Conservation (phyloP, 2,113 vertebrate species). For the Barnardius zonarius region DNA sequence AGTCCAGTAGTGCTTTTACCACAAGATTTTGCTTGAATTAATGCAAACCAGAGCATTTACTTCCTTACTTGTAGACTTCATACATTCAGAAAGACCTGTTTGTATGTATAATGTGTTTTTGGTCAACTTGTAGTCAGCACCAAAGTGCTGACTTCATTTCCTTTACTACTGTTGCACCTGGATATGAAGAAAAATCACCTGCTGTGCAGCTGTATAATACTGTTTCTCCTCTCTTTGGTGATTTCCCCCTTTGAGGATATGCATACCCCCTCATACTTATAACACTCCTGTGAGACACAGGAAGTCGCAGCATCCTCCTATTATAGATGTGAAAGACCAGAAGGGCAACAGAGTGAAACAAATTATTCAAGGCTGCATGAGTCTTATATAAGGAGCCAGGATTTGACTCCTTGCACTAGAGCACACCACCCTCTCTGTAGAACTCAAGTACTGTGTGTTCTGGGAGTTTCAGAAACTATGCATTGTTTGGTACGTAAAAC, state of each 20-base stretch:
- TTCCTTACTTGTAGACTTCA: not conserved
- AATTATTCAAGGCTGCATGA: not conserved
- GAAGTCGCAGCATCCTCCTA: not conserved
- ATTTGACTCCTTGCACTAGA: not conserved
- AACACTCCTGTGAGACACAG: not conserved
- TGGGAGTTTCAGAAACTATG: not conserved
- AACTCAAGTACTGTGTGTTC: accelerated
- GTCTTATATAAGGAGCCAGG: not conserved
- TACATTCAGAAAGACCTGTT: not conserved
- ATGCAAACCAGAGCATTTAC: not conserved
- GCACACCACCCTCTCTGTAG: not conserved
- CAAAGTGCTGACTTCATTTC: not conserved
- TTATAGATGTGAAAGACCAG: not conserved
- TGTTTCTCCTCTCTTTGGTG: not conserved
- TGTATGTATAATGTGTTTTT: not conserved
- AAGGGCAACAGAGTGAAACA: not conserved
- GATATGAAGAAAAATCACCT: not conserved
- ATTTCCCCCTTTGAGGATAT: not conserved
- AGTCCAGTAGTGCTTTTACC: not conserved
- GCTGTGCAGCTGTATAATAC: not conserved
- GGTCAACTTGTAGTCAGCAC: not conserved
- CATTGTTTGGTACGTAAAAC: not conserved
- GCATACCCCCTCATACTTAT: not conserved
- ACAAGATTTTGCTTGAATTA: not conserved
- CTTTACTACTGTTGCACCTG: not conserved